Conservation (phyloP, 92 coral and sea anemone species). For the Hydrozoanthus gracilis region DNA sequence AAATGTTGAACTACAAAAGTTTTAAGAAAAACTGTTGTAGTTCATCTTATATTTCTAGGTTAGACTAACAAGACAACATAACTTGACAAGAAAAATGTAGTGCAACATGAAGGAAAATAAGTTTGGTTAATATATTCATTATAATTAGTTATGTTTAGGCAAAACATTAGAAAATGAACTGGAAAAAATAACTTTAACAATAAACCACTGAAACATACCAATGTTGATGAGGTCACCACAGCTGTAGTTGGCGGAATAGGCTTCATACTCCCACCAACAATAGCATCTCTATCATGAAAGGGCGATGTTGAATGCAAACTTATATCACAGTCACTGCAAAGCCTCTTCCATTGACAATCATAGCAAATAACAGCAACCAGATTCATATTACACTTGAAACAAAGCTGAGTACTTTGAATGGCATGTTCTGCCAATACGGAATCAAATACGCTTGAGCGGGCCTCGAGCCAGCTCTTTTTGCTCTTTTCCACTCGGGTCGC, state of each 20-base stretch:
- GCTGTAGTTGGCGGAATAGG: slow-evolving; percentile 1
- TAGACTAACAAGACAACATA: no score
- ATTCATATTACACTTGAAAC: not conserved
- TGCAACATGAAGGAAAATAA: no score
- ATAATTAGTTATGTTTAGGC: no score
- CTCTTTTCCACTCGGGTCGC: no score
- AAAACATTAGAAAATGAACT: no score
- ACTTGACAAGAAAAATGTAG: no score
- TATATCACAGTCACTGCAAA: not conserved
- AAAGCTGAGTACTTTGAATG: not conserved
- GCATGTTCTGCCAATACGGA: not conserved
- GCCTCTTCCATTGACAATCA: not conserved
- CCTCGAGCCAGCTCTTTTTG: no score
- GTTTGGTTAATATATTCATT: no score
- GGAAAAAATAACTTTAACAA: no score
- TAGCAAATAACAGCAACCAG: not conserved
- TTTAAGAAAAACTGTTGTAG: no score
- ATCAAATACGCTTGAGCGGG: not conserved
- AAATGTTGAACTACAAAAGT: no score
- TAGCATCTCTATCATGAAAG: not conserved
- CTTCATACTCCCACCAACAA: slow-evolving; percentile 9
- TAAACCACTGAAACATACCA: not conserved
- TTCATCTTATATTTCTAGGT: no score
- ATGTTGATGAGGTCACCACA: not conserved
- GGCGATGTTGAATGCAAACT: not conserved